A percentile compares a stretch with the other conserved stretches of the same genome.
These are phyloP conservation scores for Sebastes dallii DNA, from an alignment of 2,797 vertebrate species.

Conservation along the genomic window DNA sequence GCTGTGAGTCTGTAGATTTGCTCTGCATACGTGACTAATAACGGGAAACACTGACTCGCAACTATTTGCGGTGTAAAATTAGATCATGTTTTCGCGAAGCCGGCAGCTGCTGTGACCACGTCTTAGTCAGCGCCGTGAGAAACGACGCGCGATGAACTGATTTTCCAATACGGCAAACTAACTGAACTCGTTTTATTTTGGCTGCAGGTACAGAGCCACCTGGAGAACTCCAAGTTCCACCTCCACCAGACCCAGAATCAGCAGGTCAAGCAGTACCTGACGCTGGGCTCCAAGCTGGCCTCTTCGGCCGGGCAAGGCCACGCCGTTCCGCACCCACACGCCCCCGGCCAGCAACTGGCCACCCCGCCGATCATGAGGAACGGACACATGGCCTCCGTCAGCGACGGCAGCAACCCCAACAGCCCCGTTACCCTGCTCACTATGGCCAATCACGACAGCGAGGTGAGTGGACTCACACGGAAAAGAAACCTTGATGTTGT, in stretches of 20 bases:
- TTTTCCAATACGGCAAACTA: background rate
- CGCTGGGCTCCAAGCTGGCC: conserved; percentile 87
- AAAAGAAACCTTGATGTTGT: background rate
- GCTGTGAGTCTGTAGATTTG: background rate
- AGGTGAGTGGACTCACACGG: conserved; percentile 78
- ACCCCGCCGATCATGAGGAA: conserved; percentile 84
- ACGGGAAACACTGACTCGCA: background rate
- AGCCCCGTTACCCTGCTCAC: conserved; percentile 87
- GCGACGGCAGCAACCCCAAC: conserved; percentile 78
- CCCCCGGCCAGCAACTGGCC: conserved; percentile 75
- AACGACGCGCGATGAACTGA: background rate
- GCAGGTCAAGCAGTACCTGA: conserved; percentile 93
- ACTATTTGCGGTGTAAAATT: background rate
- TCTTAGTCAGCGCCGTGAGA: conserved; percentile 7
- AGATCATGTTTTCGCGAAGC: background rate
- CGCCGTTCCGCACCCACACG: conserved; percentile 78
- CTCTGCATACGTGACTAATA: conserved; percentile 16
- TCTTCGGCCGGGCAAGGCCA: conserved; percentile 79
- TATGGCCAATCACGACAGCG: conserved; percentile 85
- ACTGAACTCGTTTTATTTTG: background rate
- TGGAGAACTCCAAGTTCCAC: conserved; percentile 93
- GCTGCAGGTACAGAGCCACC: conserved; percentile 89
- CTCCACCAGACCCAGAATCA: conserved; percentile 89
- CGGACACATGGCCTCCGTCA: conserved; percentile 82
- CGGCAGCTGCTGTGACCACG: background rate